phyloP scores from a whole-genome alignment of 2,113 vertebrate genomes.

The Leuciscus idus region DNA sequence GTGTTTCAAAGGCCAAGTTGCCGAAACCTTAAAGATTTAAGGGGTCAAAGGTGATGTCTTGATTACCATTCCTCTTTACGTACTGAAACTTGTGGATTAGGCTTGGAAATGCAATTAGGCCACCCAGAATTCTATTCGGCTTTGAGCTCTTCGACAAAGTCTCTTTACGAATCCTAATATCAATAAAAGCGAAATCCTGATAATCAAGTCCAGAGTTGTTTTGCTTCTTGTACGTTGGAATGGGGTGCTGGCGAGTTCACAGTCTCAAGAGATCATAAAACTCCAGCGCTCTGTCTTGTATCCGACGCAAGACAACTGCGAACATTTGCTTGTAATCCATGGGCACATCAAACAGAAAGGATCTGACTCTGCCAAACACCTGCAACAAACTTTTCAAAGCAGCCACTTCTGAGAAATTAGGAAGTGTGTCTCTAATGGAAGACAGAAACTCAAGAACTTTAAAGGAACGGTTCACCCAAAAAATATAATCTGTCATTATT shows the following conservation, averaged over 20 bases:
- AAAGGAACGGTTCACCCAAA: background rate
- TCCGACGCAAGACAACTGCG: conserved; percentile 43
- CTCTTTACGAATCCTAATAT: conserved; percentile 38
- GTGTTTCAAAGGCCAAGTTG: conserved; percentile 43
- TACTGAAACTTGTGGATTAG: conserved; percentile 39
- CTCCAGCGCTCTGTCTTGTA: background rate
- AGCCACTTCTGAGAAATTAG: background rate
- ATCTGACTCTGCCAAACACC: conserved; percentile 54
- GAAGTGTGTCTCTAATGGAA: background rate
- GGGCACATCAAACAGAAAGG: conserved; percentile 38
- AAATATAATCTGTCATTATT: background rate
- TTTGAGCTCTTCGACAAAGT: conserved; percentile 31
- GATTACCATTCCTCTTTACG: conserved; percentile 37
- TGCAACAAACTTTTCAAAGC: conserved; percentile 39
- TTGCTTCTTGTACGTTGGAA: background rate
- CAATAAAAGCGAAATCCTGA: conserved; percentile 22
- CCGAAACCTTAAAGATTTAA: conserved; percentile 41
- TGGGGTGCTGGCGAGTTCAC: conserved; percentile 24
- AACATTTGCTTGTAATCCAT: conserved; percentile 56
- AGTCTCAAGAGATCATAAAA: conserved; percentile 35
- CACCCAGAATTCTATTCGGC: conserved; percentile 35
- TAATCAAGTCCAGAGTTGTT: conserved; percentile 47
- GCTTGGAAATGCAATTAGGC: conserved; percentile 45
- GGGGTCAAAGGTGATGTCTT: conserved; percentile 50
- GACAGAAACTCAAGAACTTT: background rate